A percentile compares a stretch with the other conserved stretches of the same genome.
These are phyloP conservation scores for Drosophila melanosoma DNA, from an alignment of 2,888 invertebrate genomes.

Conservation along the genomic window DNA sequence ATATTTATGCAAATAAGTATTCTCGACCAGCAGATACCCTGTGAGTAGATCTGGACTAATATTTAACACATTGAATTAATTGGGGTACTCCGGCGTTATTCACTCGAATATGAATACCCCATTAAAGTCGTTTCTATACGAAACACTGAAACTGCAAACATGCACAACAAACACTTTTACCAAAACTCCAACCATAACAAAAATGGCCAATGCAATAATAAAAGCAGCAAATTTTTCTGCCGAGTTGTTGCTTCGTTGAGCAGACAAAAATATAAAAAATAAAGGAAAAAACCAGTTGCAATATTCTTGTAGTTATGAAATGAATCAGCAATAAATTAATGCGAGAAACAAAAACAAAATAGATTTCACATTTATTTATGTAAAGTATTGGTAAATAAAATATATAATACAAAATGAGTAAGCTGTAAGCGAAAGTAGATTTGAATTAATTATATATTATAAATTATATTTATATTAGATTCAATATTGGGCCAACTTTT, in stretches of 20 bases:
- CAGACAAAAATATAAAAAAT: slow-evolving; percentile 6
- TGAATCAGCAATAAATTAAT: slow-evolving; percentile 36
- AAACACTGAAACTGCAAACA: slow-evolving; percentile 22
- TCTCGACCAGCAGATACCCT: slow-evolving; percentile 17
- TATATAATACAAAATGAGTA: not conserved
- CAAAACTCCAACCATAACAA: slow-evolving; percentile 26
- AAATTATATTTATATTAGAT: not conserved
- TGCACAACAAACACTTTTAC: slow-evolving; percentile 26
- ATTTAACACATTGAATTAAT: not conserved
- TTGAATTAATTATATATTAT: no score
- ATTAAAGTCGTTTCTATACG: not conserved
- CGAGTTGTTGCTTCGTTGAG: slow-evolving; percentile 28
- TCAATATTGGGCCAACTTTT: not conserved
- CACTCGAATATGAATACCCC: not conserved
- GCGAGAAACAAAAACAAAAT: slow-evolving; percentile 6
- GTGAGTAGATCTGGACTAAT: not conserved
- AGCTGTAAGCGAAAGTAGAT: not conserved
- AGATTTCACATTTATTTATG: not conserved
- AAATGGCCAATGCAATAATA: slow-evolving; percentile 35
- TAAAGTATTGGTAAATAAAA: not conserved
- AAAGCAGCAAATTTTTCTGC: slow-evolving; percentile 39
- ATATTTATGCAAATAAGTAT: slow-evolving; percentile 50
- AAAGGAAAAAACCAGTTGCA: slow-evolving; percentile 1
- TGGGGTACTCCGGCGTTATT: not conserved
- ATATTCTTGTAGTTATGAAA: slow-evolving; percentile 20